phyloP scores from a whole-genome alignment of 1,140 invertebrate species.

The Cardiocondyla obscurior region DNA sequence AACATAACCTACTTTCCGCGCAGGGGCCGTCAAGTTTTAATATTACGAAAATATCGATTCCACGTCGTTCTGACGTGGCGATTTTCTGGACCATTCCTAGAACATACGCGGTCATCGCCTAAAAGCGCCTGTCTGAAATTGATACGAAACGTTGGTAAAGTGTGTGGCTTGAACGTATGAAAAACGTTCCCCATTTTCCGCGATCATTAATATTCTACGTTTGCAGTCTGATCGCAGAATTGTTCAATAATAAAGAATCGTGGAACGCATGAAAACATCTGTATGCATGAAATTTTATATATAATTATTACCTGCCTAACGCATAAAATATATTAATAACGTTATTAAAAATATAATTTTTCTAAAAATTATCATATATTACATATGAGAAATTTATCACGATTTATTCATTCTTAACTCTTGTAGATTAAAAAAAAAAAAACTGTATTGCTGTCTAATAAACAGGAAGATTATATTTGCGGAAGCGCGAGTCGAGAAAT shows the following conservation, averaged over 20 bases:
- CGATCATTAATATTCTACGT: slow-evolving; percentile 31
- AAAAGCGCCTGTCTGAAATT: slow-evolving; percentile 49
- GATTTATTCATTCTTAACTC: not conserved
- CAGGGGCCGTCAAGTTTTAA: slow-evolving; percentile 71
- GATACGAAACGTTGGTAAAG: slow-evolving; percentile 33
- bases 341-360: slow-evolving; percentile 4
- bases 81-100: slow-evolving; percentile 33
- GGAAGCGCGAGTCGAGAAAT: not conserved
- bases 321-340: too few relatives aligned
- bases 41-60: slow-evolving; percentile 73
- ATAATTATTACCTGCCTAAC: too few relatives aligned
- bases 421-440: not conserved
- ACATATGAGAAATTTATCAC: not conserved
- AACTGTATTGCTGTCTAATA: not conserved
- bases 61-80: slow-evolving; percentile 46
- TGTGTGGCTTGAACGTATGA: slow-evolving; percentile 16
- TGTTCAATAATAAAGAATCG: slow-evolving; percentile 4
- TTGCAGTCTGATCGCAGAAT: not conserved
- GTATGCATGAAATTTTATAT: not conserved
- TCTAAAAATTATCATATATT: not conserved
- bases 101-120: slow-evolving; percentile 50
- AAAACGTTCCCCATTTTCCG: slow-evolving; percentile 35
- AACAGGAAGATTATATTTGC: not conserved
- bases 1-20: slow-evolving; percentile 69
- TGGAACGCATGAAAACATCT: slow-evolving; percentile 11